These are phyloP conservation scores for Lucifuga dentata DNA, from an alignment of 2,113 vertebrate genomes.

Conservation along the genomic window DNA sequence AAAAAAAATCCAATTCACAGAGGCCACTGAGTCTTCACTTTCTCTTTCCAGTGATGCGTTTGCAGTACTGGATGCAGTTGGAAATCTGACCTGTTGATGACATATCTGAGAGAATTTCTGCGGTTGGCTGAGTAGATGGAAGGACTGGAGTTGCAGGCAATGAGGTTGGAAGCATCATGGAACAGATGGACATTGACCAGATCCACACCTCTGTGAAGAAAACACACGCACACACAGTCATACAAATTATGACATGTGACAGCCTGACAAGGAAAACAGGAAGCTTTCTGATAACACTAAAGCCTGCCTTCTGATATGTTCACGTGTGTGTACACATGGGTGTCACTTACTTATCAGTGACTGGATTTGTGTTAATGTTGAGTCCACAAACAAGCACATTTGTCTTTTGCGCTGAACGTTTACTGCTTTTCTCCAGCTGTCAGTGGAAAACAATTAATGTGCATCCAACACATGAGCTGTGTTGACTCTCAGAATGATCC, in stretches of 20 bases:
- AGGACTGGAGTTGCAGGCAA: conserved; percentile 84
- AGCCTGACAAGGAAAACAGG: conserved; percentile 18
- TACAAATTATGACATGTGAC: conserved; percentile 9
- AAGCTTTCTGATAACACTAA: conserved; percentile 22
- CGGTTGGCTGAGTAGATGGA: conserved; percentile 86
- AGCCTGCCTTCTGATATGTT: conserved; percentile 1
- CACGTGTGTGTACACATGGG: conserved; percentile 13
- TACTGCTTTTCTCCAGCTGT: conserved; percentile 60
- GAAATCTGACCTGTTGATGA: conserved; percentile 82
- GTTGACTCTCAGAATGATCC: conserved; percentile 49
- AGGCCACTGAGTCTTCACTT: too few relatives aligned
- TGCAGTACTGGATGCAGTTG: neutral
- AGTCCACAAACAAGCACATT: conserved; percentile 62
- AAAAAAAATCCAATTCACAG: too few relatives aligned
- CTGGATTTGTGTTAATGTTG: conserved; percentile 37
- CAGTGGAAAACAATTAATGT: conserved; percentile 68
- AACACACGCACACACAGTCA: conserved; percentile 1
- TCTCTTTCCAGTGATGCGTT: too few relatives aligned
- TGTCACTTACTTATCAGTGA: conserved; percentile 61
- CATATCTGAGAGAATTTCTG: conserved; percentile 80
- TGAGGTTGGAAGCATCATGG: conserved; percentile 88
- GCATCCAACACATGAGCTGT: conserved; percentile 42
- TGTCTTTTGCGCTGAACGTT: conserved; percentile 40
- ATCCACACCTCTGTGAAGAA: conserved; percentile 79
- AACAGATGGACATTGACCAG: conserved; percentile 88